Conservation (phyloP, 2,113 vertebrate species). For the Nesospiza acunhae region DNA sequence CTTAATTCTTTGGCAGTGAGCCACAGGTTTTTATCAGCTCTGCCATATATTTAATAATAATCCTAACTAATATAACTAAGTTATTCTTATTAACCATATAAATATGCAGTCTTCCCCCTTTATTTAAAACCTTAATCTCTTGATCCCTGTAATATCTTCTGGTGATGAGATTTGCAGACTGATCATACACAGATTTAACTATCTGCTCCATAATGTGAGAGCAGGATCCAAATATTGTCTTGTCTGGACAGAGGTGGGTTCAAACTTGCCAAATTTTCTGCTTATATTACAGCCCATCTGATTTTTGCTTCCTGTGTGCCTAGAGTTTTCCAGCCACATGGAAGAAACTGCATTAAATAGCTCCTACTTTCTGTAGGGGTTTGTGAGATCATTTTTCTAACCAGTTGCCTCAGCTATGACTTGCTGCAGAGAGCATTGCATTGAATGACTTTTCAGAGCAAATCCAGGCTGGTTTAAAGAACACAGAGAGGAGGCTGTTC, state of each 20-base stretch:
- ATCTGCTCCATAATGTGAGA: not conserved
- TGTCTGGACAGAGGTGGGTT: not conserved
- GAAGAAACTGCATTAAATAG: conserved; percentile 1
- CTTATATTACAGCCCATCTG: not conserved
- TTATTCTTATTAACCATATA: conserved; percentile 56
- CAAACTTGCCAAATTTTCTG: conserved; percentile 1
- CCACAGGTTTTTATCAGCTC: conserved; percentile 30
- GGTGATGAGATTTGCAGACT: conserved; percentile 40
- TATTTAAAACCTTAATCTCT: conserved; percentile 56
- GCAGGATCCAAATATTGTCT: conserved; percentile 25
- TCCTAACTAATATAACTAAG: conserved; percentile 36
- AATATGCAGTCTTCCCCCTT: conserved; percentile 24
- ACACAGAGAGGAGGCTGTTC: not conserved
- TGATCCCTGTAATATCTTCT: conserved; percentile 41
- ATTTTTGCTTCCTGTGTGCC: not conserved
- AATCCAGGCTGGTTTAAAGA: not conserved
- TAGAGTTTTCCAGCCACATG: not conserved
- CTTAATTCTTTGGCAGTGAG: not conserved
- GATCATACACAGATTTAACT: conserved; percentile 34
- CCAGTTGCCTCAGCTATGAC: not conserved
- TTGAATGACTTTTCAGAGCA: not conserved
- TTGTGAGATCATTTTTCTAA: conserved; percentile 13
- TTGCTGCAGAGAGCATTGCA: not conserved
- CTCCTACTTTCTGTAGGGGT: not conserved
- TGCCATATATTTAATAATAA: conserved; percentile 49